A percentile compares a stretch with the other conserved stretches of the same genome.
These are phyloP conservation scores for Eilema sororculum DNA, from an alignment of 2,888 invertebrate genomes.

Conservation along the genomic window DNA sequence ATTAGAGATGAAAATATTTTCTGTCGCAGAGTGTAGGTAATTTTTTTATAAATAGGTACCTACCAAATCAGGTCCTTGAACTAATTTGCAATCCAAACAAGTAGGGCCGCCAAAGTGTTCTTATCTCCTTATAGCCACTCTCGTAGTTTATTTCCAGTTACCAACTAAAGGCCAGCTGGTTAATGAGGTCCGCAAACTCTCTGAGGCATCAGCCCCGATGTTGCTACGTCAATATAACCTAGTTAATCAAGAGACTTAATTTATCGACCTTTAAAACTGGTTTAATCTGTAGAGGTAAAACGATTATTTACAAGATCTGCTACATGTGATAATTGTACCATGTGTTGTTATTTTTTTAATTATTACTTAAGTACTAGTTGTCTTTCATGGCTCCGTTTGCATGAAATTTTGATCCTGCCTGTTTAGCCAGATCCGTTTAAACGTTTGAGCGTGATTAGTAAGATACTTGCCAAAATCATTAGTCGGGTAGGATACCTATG, in stretches of 20 bases:
- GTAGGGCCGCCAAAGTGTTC: background rate
- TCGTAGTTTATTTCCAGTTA: too few relatives aligned
- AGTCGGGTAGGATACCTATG: background rate
- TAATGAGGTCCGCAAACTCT: background rate
- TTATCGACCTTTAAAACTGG: slow-evolving; percentile 2
- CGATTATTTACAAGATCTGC: background rate
- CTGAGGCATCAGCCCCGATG: background rate
- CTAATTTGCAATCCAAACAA: background rate
- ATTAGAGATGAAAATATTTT: too few relatives aligned
- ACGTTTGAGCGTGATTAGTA: too few relatives aligned
- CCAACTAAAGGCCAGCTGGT: background rate
- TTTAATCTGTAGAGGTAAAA: background rate
- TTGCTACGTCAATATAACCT: background rate
- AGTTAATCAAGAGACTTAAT: background rate
- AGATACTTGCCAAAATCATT: background rate
- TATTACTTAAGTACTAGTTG: background rate
- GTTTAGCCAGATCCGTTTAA: too few relatives aligned
- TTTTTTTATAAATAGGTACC: too few relatives aligned
- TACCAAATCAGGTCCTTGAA: too few relatives aligned
- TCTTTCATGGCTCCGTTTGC: too few relatives aligned
- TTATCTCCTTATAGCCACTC: background rate
- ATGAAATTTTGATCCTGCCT: too few relatives aligned
- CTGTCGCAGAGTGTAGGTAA: too few relatives aligned
- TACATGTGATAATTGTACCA: background rate
- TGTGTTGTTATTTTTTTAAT: background rate